Conservation (phyloP, 2,888 invertebrate genomes). For the Drosophila siamana region DNA sequence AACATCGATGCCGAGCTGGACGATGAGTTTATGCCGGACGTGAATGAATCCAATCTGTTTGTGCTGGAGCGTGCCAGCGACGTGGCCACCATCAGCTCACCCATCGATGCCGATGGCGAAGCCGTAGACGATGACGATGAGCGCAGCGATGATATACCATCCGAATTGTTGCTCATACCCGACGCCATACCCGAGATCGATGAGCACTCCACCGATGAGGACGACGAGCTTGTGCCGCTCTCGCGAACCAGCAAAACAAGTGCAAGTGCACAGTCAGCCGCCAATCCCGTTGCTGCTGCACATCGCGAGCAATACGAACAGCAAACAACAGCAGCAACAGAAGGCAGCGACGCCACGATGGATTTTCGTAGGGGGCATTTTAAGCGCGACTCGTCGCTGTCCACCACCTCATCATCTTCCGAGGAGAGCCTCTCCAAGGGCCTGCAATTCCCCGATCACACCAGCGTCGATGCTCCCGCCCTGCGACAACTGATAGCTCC, state of each 20-base stretch:
- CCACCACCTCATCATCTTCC: conserved; percentile 83
- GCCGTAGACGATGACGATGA: conserved; percentile 78
- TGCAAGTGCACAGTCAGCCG: neutral
- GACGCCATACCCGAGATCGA: conserved; percentile 85
- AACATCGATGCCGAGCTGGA: conserved; percentile 77
- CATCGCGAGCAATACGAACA: conserved; percentile 15
- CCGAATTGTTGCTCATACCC: conserved; percentile 83
- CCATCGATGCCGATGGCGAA: conserved; percentile 53
- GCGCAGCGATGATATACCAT: conserved; percentile 84
- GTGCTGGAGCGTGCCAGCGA: conserved; percentile 84
- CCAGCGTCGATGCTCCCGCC: conserved; percentile 66
- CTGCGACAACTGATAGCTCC: conserved; percentile 54
- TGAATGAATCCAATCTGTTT: conserved; percentile 81
- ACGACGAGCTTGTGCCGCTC: conserved; percentile 75
- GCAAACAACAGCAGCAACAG: neutral
- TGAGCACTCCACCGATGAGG: conserved; percentile 83
- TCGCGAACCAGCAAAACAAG: conserved; percentile 14
- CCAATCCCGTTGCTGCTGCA: neutral
- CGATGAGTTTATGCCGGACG: conserved; percentile 85
- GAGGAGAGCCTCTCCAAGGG: conserved; percentile 85
- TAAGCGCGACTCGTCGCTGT: conserved; percentile 83
- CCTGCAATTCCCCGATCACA: conserved; percentile 82
- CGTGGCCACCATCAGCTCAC: conserved; percentile 77
- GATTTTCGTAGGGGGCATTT: conserved; percentile 84
- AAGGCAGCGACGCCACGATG: conserved; percentile 45